Evolutionary conservation across 2,797 vertebrate genomes (phyloP).

Genomic region (Propithecus perrieri): DNA sequence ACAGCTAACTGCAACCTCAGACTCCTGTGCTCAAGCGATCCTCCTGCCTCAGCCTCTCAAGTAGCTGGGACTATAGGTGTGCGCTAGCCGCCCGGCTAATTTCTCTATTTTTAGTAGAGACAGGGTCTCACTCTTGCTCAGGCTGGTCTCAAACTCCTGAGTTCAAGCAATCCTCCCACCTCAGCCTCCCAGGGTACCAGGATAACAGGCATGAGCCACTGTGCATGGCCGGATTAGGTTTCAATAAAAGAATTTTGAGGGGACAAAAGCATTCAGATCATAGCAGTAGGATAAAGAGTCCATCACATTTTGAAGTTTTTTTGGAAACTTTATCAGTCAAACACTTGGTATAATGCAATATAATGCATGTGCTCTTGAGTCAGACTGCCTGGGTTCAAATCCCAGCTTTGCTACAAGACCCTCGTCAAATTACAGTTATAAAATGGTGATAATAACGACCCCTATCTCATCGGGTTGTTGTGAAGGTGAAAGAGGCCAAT

Average conservation of each 20-base stretch:
- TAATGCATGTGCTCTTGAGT: neutral
- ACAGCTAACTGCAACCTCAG: too few relatives aligned
- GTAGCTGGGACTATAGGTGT: too few relatives aligned
- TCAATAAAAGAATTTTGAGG: neutral
- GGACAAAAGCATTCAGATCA: neutral
- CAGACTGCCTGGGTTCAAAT: neutral
- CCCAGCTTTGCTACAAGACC: neutral
- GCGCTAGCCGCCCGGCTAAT: too few relatives aligned
- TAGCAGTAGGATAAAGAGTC: neutral
- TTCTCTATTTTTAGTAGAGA: too few relatives aligned
- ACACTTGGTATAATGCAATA: neutral
- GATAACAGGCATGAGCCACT: too few relatives aligned
- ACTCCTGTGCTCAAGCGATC: too few relatives aligned
- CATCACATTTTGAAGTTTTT: neutral
- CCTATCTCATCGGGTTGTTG: neutral
- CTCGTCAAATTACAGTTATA: neutral
- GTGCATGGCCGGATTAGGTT: too few relatives aligned
- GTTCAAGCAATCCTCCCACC: too few relatives aligned
- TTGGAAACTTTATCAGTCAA: neutral
- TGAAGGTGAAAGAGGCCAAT: neutral
- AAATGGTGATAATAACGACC: neutral
- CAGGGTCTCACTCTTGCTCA: too few relatives aligned
- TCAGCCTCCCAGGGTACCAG: too few relatives aligned
- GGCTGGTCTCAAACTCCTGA: too few relatives aligned
- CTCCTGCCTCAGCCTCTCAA: too few relatives aligned